Evolutionary conservation across 2,113 vertebrate species (phyloP).

Genomic region (Hassar affinis): DNA sequence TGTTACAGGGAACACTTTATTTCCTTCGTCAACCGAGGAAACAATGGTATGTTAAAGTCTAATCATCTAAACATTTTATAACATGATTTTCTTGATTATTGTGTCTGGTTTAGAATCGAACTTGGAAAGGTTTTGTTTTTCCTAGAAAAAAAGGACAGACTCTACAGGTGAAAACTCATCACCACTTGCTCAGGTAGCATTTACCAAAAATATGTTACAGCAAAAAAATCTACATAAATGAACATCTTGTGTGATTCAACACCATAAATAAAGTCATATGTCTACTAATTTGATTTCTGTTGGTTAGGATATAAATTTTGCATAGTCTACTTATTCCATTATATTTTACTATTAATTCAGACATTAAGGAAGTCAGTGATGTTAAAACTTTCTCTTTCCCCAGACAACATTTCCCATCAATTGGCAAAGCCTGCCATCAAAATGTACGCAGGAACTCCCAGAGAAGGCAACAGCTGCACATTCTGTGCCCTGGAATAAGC

Average conservation of each 20-base stretch:
- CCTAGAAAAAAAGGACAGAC: neutral
- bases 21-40: neutral
- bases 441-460: neutral
- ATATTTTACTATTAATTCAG: neutral
- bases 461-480: neutral
- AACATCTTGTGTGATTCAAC: neutral
- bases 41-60: neutral
- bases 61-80: neutral
- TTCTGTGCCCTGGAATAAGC: conserved; percentile 19
- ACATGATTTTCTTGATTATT: neutral
- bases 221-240: neutral
- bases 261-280: neutral
- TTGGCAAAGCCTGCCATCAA: neutral
- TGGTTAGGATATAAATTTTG: neutral
- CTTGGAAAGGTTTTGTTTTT: neutral
- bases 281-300: neutral
- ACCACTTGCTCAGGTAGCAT: neutral
- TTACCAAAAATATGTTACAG: neutral
- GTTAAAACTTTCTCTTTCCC: neutral
- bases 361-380: neutral
- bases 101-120: neutral
- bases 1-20: neutral
- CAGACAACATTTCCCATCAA: neutral
- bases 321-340: neutral
- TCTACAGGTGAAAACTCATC: neutral